These are phyloP conservation scores for Drosophila helvetica DNA, from an alignment of 2,888 invertebrate genomes.

Conservation along the genomic window DNA sequence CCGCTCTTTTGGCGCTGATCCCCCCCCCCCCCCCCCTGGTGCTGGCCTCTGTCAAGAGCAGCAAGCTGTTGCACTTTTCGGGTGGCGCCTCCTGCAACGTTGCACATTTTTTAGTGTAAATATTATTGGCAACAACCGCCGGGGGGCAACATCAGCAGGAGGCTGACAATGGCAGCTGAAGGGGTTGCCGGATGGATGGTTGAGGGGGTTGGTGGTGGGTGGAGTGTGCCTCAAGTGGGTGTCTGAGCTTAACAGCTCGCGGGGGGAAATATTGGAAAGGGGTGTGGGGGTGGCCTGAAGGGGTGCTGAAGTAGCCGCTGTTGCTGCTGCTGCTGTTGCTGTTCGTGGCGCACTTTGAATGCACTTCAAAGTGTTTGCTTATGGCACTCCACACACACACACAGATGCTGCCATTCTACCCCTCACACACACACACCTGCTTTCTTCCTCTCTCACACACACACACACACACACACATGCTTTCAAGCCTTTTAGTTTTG, in stretches of 20 bases:
- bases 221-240: constrained; percentile 63
- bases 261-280: constrained; percentile 18
- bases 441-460: constrained; percentile 6
- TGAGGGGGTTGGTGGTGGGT: background rate
- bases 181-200: too few species aligned
- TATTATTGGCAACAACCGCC: constrained; percentile 69
- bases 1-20: background rate
- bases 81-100: constrained; percentile 50
- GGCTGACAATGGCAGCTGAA: constrained; percentile 61
- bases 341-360: constrained; percentile 76
- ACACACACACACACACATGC: constrained; percentile 14
- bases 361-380: constrained; percentile 75
- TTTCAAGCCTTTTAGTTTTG: constrained; percentile 50
- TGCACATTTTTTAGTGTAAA: constrained; percentile 66
- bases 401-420: background rate
- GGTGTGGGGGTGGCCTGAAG: constrained; percentile 7
- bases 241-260: constrained; percentile 70
- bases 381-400: constrained; percentile 59
- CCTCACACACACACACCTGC: constrained; percentile 22
- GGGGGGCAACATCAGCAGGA: constrained; percentile 25
- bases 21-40: constrained; percentile 9
- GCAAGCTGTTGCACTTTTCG: constrained; percentile 53
- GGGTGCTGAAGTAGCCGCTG: constrained; percentile 68
- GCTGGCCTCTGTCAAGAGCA: constrained; percentile 54
- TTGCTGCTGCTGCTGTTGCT: constrained; percentile 34